A percentile compares a stretch with the other conserved stretches of the same genome.
Evolutionary conservation across 1,140 invertebrate genomes (phyloP).

Genomic region (Episyrphus balteatus): DNA sequence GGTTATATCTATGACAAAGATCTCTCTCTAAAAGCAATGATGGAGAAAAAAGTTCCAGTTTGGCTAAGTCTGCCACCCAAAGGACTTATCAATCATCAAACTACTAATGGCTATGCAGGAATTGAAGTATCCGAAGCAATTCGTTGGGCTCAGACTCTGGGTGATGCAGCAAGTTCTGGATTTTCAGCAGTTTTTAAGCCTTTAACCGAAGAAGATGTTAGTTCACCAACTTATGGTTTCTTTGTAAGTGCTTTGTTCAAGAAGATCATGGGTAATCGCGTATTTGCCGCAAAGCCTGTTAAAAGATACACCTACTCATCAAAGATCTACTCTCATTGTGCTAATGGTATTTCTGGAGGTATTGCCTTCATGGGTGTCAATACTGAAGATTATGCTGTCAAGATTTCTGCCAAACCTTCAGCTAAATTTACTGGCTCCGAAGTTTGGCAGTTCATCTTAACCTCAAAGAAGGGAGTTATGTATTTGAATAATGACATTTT

Average conservation of each 20-base stretch:
- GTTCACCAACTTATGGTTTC: slow-evolving; percentile 21
- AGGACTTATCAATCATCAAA: slow-evolving; percentile 1
- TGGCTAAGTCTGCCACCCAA: slow-evolving; percentile 28
- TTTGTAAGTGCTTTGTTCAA: slow-evolving; percentile 29
- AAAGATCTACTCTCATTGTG: slow-evolving; percentile 31
- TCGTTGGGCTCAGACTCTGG: slow-evolving; percentile 30
- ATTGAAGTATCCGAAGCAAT: slow-evolving; percentile 23
- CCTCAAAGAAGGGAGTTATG: slow-evolving; percentile 13
- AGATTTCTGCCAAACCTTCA: slow-evolving; percentile 20
- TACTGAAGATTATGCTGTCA: slow-evolving; percentile 18
- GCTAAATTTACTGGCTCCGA: slow-evolving; percentile 20
- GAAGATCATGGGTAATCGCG: slow-evolving; percentile 31
- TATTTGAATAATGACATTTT: slow-evolving; percentile 22
- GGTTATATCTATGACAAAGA: slow-evolving; percentile 19
- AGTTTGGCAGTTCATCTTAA: slow-evolving; percentile 27
- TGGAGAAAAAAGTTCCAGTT: slow-evolving; percentile 20
- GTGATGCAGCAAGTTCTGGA: slow-evolving; percentile 29
- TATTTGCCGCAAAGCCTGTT: slow-evolving; percentile 25
- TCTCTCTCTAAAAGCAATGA: slow-evolving; percentile 18
- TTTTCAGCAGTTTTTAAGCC: slow-evolving; percentile 30
- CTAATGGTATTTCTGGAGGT: slow-evolving; percentile 26
- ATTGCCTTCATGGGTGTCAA: slow-evolving; percentile 33
- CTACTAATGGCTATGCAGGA: slow-evolving; percentile 11
- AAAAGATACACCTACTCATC: slow-evolving; percentile 20
- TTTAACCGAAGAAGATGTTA: slow-evolving; percentile 18